phyloP scores from a whole-genome alignment of 2,113 vertebrate genomes.

The Callionymus lyra region DNA sequence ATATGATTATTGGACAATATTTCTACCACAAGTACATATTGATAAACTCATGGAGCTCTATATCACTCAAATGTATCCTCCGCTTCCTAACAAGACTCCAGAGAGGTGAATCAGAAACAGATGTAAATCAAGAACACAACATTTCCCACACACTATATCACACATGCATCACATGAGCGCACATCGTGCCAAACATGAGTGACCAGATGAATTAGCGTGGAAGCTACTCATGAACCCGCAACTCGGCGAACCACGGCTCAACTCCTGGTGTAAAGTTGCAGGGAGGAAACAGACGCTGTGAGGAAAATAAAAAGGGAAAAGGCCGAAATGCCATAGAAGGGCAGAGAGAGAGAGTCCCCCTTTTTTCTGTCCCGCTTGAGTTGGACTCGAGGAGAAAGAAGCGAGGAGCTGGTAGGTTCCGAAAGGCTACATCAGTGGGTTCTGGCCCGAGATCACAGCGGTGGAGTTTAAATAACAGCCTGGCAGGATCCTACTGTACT shows the following conservation, averaged over 20 bases:
- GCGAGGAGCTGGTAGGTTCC: constrained; percentile 26
- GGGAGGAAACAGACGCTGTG: constrained; percentile 57
- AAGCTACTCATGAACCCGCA: constrained; percentile 27
- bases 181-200: constrained; percentile 29
- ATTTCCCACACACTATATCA: constrained; percentile 28
- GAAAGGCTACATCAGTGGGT: constrained; percentile 34
- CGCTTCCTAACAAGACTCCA: neutral
- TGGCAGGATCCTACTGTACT: constrained; percentile 29
- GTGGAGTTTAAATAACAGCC: constrained; percentile 43
- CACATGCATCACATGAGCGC: constrained; percentile 30
- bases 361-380: constrained; percentile 28
- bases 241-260: constrained; percentile 16
- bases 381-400: constrained; percentile 31
- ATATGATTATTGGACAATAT: no score
- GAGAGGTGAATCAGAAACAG: no score
- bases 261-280: constrained; percentile 48
- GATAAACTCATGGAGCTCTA: no score
- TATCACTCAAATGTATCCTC: no score
- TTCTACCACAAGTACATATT: no score
- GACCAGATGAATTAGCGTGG: constrained; percentile 22
- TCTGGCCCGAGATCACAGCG: constrained; percentile 54
- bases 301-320: constrained; percentile 13
- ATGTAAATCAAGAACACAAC: no score
- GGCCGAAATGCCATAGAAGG: constrained; percentile 39
- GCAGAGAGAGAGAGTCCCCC: constrained; percentile 21